phyloP scores from a whole-genome alignment of 1,140 invertebrate species.

The Littorina saxatilis region DNA sequence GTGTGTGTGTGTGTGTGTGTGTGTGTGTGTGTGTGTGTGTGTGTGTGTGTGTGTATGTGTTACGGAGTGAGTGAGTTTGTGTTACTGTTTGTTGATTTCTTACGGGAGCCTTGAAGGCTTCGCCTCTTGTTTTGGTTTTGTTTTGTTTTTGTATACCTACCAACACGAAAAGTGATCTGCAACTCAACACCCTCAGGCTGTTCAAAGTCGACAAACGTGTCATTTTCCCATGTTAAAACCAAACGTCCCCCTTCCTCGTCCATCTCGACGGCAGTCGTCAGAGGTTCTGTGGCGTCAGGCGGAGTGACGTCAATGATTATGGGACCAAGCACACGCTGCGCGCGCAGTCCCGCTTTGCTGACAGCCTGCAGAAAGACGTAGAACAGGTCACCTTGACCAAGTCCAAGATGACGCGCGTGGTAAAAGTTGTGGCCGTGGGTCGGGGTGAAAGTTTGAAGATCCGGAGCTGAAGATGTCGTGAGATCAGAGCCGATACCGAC shows the following conservation, averaged over 20 bases:
- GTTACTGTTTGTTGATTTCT: too few species aligned
- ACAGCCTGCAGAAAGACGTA: conserved; percentile 48
- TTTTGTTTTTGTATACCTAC: conserved; percentile 28
- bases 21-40: too few species aligned
- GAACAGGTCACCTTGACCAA: conserved; percentile 43
- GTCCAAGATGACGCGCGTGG: conserved; percentile 41
- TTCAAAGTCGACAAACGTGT: conserved; percentile 51
- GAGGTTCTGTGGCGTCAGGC: conserved; percentile 27
- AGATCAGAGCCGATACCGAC: conserved; percentile 42
- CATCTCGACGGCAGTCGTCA: conserved; percentile 18
- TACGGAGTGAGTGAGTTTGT: too few species aligned
- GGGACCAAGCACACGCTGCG: conserved; percentile 42
- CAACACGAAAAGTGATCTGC: conserved; percentile 44
- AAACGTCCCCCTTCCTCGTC: conserved; percentile 34
- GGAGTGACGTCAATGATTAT: conserved; percentile 59
- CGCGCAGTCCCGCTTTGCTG: conserved; percentile 52
- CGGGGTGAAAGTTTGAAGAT: conserved; percentile 34
- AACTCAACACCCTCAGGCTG: conserved; percentile 36
- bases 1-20: too few species aligned
- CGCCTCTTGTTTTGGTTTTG: too few species aligned
- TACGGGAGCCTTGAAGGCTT: too few species aligned
- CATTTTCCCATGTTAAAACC: conserved; percentile 40
- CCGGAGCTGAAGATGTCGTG: conserved; percentile 26
- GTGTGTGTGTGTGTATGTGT: too few species aligned
- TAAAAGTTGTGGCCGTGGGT: conserved; percentile 37